Conservation (phyloP, 2,113 vertebrate species). For the Mystacornis crossleyi region DNA sequence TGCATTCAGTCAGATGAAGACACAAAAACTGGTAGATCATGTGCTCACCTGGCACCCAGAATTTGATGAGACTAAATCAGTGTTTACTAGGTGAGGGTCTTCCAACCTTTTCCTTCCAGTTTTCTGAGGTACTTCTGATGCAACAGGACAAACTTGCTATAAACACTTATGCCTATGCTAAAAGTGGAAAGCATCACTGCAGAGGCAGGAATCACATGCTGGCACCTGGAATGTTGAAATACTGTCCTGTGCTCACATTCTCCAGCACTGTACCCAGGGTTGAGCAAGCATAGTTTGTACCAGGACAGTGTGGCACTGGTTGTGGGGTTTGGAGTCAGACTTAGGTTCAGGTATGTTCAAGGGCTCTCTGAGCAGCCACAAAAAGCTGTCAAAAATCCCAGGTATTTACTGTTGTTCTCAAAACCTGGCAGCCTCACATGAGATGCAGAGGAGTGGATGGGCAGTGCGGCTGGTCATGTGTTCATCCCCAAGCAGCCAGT, state of each 20-base stretch:
- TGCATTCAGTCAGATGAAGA: neutral
- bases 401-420: neutral
- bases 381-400: neutral
- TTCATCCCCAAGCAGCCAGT: neutral
- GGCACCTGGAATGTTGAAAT: neutral
- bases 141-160: neutral
- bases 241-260: fast-evolving
- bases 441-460: neutral
- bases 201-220: neutral
- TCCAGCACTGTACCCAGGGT: fast-evolving
- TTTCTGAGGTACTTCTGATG: neutral
- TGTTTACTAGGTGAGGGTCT: neutral
- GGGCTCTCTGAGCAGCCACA: neutral
- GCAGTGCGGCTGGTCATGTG: fast-evolving
- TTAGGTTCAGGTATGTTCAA: fast-evolving
- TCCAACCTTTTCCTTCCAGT: neutral
- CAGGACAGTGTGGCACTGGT: neutral
- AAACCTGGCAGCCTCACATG: neutral
- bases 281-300: neutral
- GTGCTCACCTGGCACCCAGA: neutral
- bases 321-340: fast-evolving
- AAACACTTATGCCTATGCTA: neutral
- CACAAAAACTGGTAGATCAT: neutral
- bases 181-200: neutral
- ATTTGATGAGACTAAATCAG: neutral